Evolutionary conservation across 2,113 vertebrate species (phyloP).

Genomic region (Sigmodon hispidus): DNA sequence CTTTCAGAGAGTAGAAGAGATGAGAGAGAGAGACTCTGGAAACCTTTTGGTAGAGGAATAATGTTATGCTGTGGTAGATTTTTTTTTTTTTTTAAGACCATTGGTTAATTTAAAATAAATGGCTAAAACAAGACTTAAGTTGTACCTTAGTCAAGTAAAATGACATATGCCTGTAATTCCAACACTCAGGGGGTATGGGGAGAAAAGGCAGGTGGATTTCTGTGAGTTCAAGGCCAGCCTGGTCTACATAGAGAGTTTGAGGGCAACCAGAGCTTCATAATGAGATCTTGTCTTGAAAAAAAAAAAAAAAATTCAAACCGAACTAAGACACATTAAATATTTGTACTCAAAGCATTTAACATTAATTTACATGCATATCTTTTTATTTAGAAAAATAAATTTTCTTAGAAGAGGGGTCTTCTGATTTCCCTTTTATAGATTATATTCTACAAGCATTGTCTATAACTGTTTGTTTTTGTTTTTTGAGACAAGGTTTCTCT

Average conservation of each 20-base stretch:
- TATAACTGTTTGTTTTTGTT: neutral
- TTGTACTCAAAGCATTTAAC: constrained; percentile 39
- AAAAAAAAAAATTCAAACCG: neutral
- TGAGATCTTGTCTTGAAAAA: neutral
- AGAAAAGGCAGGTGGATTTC: no score
- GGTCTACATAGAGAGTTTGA: no score
- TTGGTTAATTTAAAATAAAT: constrained; percentile 45
- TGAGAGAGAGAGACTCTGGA: neutral
- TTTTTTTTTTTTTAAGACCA: neutral
- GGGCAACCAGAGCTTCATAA: no score
- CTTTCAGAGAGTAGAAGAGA: constrained; percentile 22
- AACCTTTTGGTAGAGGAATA: neutral
- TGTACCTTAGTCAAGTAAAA: neutral
- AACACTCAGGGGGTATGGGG: no score
- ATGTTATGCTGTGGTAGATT: neutral
- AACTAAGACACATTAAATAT: neutral
- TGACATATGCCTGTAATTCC: no score
- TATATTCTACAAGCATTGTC: neutral
- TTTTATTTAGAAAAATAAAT: constrained; percentile 33
- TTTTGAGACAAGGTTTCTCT: no score
- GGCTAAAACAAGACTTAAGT: constrained; percentile 38
- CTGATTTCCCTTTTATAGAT: neutral
- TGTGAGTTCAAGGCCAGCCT: no score
- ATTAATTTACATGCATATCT: neutral
- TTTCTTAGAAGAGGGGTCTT: neutral